Conservation (phyloP, 92 coral and sea anemone genomes). For the Isaurus tuberculatus region DNA sequence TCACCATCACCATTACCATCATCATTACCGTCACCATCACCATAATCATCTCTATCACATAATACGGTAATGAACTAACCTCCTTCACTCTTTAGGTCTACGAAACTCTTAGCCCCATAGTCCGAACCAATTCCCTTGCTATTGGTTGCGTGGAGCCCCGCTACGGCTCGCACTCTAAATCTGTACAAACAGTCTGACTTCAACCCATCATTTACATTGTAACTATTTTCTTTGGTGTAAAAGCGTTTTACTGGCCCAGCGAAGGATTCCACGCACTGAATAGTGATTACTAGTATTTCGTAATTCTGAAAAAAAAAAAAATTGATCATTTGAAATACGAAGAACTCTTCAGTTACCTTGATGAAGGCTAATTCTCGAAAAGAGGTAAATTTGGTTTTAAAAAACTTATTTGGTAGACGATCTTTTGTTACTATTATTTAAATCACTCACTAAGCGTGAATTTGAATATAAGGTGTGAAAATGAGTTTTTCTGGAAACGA, state of each 20-base stretch:
- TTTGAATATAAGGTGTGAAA: too few relatives aligned
- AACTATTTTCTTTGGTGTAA: not conserved
- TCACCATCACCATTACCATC: not conserved
- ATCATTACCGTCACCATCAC: not conserved
- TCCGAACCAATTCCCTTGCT: conserved; percentile 32
- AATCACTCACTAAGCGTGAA: too few relatives aligned
- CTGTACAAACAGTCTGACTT: not conserved
- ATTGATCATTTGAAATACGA: not conserved
- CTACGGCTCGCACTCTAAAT: conserved; percentile 32
- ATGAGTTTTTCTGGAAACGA: too few relatives aligned
- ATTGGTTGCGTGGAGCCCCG: not conserved
- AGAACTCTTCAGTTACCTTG: not conserved
- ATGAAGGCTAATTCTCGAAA: not conserved
- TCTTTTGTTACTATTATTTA: too few relatives aligned
- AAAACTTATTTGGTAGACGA: too few relatives aligned
- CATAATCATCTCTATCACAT: not conserved
- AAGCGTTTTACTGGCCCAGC: not conserved
- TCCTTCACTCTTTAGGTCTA: not conserved
- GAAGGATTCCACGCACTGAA: not conserved
- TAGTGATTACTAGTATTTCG: conserved; percentile 28
- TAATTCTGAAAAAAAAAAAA: conserved; percentile 12
- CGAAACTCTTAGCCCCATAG: conserved; percentile 27
- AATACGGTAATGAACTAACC: not conserved
- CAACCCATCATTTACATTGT: not conserved
- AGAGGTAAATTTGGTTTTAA: not conserved